Conservation (phyloP, 2,113 vertebrate genomes). For the Acanthochromis polyacanthus region DNA sequence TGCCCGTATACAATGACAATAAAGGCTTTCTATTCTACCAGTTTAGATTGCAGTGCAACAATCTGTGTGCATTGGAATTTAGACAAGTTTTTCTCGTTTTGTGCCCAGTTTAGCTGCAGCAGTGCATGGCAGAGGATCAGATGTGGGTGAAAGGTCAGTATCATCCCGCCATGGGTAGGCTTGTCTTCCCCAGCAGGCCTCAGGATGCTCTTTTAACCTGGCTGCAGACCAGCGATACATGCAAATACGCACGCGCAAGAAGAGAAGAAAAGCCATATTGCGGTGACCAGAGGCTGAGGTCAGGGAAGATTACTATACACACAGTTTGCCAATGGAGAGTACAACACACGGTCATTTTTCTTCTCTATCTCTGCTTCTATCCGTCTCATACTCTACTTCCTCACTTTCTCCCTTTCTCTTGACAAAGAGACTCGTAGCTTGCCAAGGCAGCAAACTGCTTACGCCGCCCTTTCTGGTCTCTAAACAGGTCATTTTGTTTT, state of each 20-base stretch:
- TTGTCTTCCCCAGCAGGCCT: slow-evolving; percentile 61
- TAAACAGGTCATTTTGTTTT: slow-evolving; percentile 86
- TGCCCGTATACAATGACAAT: no score
- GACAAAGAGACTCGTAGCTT: slow-evolving; percentile 65
- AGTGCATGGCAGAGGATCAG: slow-evolving; percentile 33
- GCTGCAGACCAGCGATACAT: slow-evolving; percentile 46
- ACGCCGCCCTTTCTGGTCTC: slow-evolving; percentile 78
- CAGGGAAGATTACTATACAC: slow-evolving; percentile 44
- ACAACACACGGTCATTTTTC: slow-evolving; percentile 54
- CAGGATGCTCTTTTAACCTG: slow-evolving; percentile 43
- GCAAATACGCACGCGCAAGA: slow-evolving; percentile 19
- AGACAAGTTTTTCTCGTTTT: slow-evolving; percentile 43
- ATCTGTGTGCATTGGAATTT: slow-evolving; percentile 43
- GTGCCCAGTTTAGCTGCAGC: slow-evolving; percentile 41
- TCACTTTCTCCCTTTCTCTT: slow-evolving; percentile 41
- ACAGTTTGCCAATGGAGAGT: slow-evolving; percentile 38
- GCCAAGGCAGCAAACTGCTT: slow-evolving; percentile 78
- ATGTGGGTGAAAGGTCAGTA: slow-evolving; percentile 66
- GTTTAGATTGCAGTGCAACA: slow-evolving; percentile 16
- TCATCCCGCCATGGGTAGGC: slow-evolving; percentile 56
- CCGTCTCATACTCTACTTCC: slow-evolving; percentile 17
- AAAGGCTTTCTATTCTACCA: no score
- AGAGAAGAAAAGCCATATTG: slow-evolving; percentile 17
- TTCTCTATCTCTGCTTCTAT: slow-evolving; percentile 46
- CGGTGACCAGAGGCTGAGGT: slow-evolving; percentile 44